phyloP scores from a whole-genome alignment of 1,140 invertebrate species.

The Fopius arisanus region DNA sequence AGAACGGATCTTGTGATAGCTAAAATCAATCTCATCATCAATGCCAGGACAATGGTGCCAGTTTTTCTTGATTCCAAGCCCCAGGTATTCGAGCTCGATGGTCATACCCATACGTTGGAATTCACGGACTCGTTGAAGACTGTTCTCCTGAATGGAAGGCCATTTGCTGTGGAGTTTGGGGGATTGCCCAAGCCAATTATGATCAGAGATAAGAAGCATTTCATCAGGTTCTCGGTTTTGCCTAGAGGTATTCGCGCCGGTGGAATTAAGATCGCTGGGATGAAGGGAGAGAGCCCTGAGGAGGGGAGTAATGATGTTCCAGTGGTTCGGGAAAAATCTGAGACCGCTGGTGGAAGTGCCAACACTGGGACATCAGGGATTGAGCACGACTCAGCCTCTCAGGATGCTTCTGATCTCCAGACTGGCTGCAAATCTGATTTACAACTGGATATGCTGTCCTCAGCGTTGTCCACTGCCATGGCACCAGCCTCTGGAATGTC shows the following conservation, averaged over 20 bases:
- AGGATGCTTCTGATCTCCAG: conserved; percentile 52
- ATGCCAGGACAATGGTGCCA: conserved; percentile 79
- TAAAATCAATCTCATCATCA: conserved; percentile 83
- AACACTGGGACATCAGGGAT: conserved; percentile 39
- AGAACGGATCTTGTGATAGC: conserved; percentile 81
- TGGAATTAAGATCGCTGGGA: conserved; percentile 72
- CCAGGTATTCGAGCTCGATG: conserved; percentile 81
- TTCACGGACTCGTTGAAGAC: conserved; percentile 81
- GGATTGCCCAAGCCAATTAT: conserved; percentile 89
- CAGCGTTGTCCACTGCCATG: conserved; percentile 70
- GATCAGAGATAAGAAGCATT: conserved; percentile 81
- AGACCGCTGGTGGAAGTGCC: conserved; percentile 12
- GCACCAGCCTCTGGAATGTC: conserved; percentile 66
- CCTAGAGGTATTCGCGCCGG: conserved; percentile 79
- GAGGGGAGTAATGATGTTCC: conserved; percentile 44
- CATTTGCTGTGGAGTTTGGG: conserved; percentile 88
- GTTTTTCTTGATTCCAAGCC: conserved; percentile 88
- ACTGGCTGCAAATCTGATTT: conserved; percentile 52
- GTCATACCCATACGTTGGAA: conserved; percentile 77
- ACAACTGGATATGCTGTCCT: conserved; percentile 71
- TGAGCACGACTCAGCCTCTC: conserved; percentile 55
- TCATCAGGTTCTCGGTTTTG: conserved; percentile 81
- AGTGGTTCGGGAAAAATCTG: conserved; percentile 30
- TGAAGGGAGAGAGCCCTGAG: conserved; percentile 67
- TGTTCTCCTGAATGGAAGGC: conserved; percentile 83